These are phyloP conservation scores for Heteronetta atricapilla DNA, from an alignment of 2,113 vertebrate genomes.

Conservation along the genomic window DNA sequence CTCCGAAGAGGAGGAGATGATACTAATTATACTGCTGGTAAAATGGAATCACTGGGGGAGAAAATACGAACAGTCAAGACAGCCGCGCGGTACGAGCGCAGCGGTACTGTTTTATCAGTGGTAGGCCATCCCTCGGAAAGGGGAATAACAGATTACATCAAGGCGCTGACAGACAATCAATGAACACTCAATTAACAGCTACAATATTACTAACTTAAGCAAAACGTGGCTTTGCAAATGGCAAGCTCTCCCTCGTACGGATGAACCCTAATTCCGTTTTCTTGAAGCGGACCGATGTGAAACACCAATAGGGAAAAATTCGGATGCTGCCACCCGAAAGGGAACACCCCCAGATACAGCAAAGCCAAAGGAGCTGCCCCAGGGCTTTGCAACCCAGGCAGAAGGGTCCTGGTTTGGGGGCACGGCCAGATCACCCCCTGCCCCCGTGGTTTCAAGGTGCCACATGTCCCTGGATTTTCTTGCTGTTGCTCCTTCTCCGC, in stretches of 20 bases:
- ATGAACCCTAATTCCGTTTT: background rate
- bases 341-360: rapidly evolving
- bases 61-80: background rate
- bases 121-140: background rate
- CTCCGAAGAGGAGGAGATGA: conserved; percentile 37
- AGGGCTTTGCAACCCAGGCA: background rate
- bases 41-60: conserved; percentile 27
- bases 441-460: background rate
- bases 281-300: background rate
- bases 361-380: no score
- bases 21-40: conserved; percentile 11
- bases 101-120: background rate
- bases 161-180: conserved; percentile 63
- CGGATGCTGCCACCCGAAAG: background rate
- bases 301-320: background rate
- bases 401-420: background rate
- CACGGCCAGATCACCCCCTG: background rate
- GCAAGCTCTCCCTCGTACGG: background rate
- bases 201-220: conserved; percentile 67
- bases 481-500: background rate
- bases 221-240: conserved; percentile 10
- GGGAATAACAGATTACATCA: conserved; percentile 53
- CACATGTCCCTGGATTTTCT: rapidly evolving
- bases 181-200: conserved; percentile 72
- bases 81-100: background rate